These are phyloP conservation scores for Lycodopsis pacificus DNA, from an alignment of 2,797 vertebrate genomes.

Conservation along the genomic window DNA sequence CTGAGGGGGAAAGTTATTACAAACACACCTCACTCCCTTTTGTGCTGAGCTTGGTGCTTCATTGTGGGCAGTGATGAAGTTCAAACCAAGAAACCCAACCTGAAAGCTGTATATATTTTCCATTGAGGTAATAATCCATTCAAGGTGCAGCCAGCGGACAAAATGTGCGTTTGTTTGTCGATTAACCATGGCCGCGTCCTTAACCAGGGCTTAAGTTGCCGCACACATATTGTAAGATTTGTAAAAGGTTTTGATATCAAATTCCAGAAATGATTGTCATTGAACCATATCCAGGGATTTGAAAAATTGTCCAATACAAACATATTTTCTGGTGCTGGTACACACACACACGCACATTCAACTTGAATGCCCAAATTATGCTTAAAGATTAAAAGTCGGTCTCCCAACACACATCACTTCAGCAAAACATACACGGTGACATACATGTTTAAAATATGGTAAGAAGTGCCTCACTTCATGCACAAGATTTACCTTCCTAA, in stretches of 20 bases:
- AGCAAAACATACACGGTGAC: background rate
- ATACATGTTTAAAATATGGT: background rate
- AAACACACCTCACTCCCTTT: slow-evolving; percentile 9
- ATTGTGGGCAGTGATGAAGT: slow-evolving; percentile 25
- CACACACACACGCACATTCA: background rate
- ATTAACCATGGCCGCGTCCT: background rate
- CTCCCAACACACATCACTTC: background rate
- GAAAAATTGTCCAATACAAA: background rate
- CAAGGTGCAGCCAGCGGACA: background rate
- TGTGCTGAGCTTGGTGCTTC: slow-evolving; percentile 36
- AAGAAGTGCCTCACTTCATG: background rate
- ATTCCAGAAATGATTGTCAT: background rate
- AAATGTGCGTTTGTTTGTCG: slow-evolving; percentile 5
- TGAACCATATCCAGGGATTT: background rate
- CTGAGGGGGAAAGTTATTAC: background rate
- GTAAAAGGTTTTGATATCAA: background rate
- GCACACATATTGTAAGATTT: background rate
- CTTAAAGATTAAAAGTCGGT: background rate
- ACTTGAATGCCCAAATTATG: background rate
- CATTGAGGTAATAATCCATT: slow-evolving; percentile 18
- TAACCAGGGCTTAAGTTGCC: background rate
- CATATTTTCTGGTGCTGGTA: background rate
- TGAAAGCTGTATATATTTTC: slow-evolving; percentile 21
- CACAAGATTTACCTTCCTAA: background rate
- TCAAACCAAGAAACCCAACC: slow-evolving; percentile 15